Evolutionary conservation across 2,888 invertebrate genomes (phyloP).

Genomic region (Hylaea fasciaria): DNA sequence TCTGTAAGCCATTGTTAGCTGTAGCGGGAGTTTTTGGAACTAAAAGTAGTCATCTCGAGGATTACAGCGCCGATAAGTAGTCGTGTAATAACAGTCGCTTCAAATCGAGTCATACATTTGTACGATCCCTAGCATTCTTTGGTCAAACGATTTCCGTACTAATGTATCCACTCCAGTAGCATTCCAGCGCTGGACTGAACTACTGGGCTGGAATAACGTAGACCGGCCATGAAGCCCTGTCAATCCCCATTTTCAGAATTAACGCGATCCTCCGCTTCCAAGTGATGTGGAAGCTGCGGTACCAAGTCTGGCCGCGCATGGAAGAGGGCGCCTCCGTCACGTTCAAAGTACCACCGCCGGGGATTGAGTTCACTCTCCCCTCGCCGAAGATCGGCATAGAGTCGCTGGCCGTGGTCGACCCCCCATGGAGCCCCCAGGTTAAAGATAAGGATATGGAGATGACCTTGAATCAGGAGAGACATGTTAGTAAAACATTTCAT

Average conservation of each 20-base stretch:
- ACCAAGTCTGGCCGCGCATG: conserved; percentile 99
- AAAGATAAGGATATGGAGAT: conserved; percentile 99
- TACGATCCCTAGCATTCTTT: no score
- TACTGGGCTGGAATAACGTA: no score
- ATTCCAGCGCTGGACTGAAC: no score
- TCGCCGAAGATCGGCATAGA: conserved; percentile 99
- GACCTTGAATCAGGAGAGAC: conserved; percentile 98
- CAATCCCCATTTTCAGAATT: conserved; percentile 62
- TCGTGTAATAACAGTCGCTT: no score
- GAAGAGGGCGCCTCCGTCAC: conserved; percentile 98
- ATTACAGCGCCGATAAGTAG: no score
- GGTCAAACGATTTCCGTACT: no score
- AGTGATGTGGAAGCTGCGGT: conserved; percentile 97
- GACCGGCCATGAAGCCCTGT: no score
- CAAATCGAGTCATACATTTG: no score
- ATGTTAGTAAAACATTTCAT: conserved; percentile 85
- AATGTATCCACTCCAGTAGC: no score
- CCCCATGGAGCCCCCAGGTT: conserved; percentile 99
- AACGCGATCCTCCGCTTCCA: conserved; percentile 89
- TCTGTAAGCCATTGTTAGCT: no score
- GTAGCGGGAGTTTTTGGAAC: no score
- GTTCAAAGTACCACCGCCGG: conserved; percentile 99
- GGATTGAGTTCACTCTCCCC: conserved; percentile 99
- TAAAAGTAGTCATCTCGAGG: no score
- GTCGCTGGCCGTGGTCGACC: conserved; percentile 97